These are phyloP conservation scores for Holcopasites calliopsidis DNA, from an alignment of 1,140 invertebrate genomes.

Conservation along the genomic window DNA sequence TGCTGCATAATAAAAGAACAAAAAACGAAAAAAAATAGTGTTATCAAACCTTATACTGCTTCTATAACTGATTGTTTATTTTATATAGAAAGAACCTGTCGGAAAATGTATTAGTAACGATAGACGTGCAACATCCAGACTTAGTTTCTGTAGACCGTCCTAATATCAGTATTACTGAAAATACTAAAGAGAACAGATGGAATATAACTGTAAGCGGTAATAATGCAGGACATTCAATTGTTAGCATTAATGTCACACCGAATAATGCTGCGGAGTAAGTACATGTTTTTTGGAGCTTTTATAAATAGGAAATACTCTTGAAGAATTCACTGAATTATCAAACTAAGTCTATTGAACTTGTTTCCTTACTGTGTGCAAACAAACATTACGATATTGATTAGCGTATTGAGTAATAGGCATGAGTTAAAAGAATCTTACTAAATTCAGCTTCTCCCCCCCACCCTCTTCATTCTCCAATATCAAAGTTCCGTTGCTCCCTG, in stretches of 20 bases:
- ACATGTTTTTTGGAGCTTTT: neutral
- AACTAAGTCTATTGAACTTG: neutral
- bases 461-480: neutral
- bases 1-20: too few species aligned
- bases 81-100: neutral
- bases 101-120: constrained; percentile 57
- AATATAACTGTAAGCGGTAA: constrained; percentile 81
- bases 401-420: neutral
- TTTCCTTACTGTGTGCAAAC: neutral
- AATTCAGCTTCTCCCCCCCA: neutral
- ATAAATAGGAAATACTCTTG: neutral
- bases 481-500: neutral
- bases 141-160: constrained; percentile 62
- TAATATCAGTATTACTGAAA: constrained; percentile 51
- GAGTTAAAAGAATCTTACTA: neutral
- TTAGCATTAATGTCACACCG: constrained; percentile 80
- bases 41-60: too few species aligned
- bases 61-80: too few species aligned
- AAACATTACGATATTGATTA: neutral
- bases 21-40: too few species aligned
- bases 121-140: constrained; percentile 70
- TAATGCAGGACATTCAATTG: constrained; percentile 81
- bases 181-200: constrained; percentile 63
- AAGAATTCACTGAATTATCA: too few species aligned
- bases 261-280: constrained; percentile 78